A percentile compares a stretch with the other conserved stretches of the same genome.
Conservation (phyloP, 2,888 invertebrate genomes). For the Nebria salina region DNA sequence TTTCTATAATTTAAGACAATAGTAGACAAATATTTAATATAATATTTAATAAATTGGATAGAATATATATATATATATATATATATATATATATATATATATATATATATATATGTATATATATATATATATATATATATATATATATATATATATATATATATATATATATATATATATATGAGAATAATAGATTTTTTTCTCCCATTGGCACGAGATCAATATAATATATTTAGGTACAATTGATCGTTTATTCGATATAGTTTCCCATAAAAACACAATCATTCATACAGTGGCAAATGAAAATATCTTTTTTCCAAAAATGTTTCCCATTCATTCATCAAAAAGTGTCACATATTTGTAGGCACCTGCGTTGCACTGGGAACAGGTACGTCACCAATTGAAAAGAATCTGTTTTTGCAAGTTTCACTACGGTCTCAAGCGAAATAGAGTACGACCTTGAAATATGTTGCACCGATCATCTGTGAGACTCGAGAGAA, state of each 20-base stretch:
- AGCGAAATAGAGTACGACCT: constrained; percentile 5
- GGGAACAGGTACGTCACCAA: constrained; percentile 4
- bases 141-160: no score
- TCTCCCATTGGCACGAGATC: constrained; percentile 10
- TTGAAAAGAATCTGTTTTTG: constrained; percentile 12
- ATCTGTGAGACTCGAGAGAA: not conserved
- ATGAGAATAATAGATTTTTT: constrained; percentile 3
- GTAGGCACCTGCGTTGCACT: constrained; percentile 5
- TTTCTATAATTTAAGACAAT: no score
- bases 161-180: not conserved
- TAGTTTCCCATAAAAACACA: constrained; percentile 16
- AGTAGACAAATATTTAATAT: no score
- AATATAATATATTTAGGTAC: not conserved
- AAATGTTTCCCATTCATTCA: constrained; percentile 8
- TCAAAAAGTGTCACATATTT: constrained; percentile 13
- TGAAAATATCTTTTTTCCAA: constrained; percentile 10
- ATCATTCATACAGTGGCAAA: constrained; percentile 13
- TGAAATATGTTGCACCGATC: not conserved
- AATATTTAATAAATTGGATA: no score
- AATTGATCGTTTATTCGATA: not conserved
- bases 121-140: no score
- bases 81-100: no score
- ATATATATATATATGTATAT: no score
- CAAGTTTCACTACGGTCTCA: not conserved
- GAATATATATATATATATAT: no score